Percentiles rank a stretch among this genome's conserved stretches.
Conservation (phyloP, 2,797 vertebrate genomes). For the Nyctalus aviator region DNA sequence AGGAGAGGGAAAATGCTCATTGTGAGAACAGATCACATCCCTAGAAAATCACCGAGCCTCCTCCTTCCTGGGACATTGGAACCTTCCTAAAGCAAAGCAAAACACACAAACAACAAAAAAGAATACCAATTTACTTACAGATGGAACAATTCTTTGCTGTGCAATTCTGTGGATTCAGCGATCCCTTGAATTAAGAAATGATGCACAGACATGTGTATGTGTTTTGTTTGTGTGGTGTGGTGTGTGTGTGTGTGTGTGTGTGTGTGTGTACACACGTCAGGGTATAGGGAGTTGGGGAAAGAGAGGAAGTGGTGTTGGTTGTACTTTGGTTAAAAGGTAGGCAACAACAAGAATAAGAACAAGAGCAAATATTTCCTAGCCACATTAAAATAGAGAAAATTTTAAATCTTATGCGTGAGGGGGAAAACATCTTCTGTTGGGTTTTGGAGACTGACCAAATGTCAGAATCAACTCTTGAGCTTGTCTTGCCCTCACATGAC, state of each 20-base stretch:
- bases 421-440: not conserved
- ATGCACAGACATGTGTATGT: not conserved
- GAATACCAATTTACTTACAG: not conserved
- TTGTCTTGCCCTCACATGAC: not conserved
- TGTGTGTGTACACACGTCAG: not conserved
- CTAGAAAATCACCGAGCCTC: not conserved
- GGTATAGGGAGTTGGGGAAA: not conserved
- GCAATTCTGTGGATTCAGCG: not conserved
- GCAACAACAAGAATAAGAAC: not conserved
- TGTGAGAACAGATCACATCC: not conserved
- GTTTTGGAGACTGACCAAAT: slow-evolving; percentile 58
- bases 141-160: not conserved
- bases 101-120: not conserved
- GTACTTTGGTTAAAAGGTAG: not conserved
- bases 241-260: not conserved
- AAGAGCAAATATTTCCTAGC: slow-evolving; percentile 18
- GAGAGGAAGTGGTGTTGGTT: not conserved
- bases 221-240: not conserved
- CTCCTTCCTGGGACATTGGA: slow-evolving; percentile 1
- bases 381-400: not conserved
- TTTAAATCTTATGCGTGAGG: not conserved
- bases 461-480: not conserved
- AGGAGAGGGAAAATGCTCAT: not conserved
- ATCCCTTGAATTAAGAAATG: not conserved
- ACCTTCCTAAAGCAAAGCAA: not conserved